Base-by-base conservation (phyloP, 2,888 invertebrate genomes). In the Agonopterix heracliana region DNA sequence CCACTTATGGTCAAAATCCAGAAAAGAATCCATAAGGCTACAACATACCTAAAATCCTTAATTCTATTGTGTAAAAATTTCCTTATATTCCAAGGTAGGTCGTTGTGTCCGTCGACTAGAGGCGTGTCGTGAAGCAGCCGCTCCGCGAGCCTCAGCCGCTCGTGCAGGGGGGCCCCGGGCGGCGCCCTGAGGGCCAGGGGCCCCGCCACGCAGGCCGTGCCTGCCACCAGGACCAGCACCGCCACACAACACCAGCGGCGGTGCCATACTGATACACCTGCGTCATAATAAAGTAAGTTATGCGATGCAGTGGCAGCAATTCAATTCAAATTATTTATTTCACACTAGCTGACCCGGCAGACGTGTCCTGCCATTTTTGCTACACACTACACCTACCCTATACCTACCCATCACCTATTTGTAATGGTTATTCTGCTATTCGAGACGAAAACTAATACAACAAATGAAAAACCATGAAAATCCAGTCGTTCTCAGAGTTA, bases 1-100 rank as follows among this genome's bases (percentile, higher is more conserved):
- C n/a, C n/a, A 26, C 3, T 17, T 3, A 17, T 17, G 17, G 17
- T 26, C 26, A 26, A 26, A 26, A 26, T 5, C 5, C 26, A 5
- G 5, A 26, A 26, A 26, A 3, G 1, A 7, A 26, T 26, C 7
- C 26, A 5, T 5, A 26, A 26, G 1, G 26, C 26, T 2, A 26
- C n/a, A 38, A 38, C 81, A 73, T 77, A 91, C 91, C 92, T 92
- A 69, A 96, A 95, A 78, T 95, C 94, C 78, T 94, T 94, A 64
- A 96, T 92, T 77, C 94, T 93, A 82, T 96, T 96, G 83, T 96
- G 95, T 76, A 96, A 90, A 86, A 96, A 96, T 85, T 96, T 96
- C 60, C 96, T 90, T 78, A 96, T 95, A 82, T 96, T 96, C 95
- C 96, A 96, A 10, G 96, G 96, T 58, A 96, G 89, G 81, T 96